Evolutionary conservation across 92 coral and sea anemone genomes (phyloP).

Genomic region (Zoanthus solanderi): DNA sequence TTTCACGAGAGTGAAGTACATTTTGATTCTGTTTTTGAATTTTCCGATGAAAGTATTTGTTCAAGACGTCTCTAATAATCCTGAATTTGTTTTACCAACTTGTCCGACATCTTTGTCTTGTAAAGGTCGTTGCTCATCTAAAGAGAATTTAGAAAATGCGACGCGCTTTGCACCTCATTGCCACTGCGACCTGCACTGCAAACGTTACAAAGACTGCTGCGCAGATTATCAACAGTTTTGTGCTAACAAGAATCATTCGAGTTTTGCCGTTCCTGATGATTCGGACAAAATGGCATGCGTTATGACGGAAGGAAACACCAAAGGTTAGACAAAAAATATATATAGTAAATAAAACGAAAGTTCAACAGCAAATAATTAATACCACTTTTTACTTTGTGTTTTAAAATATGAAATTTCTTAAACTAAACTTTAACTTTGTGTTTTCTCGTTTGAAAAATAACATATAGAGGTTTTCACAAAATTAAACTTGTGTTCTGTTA

Average conservation of each 20-base stretch:
- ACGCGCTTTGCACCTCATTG: slow-evolving; percentile 53
- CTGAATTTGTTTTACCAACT: neutral
- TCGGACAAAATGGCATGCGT: slow-evolving; percentile 43
- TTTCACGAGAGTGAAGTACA: neutral
- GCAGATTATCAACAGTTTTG: slow-evolving; percentile 67
- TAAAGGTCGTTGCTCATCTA: slow-evolving; percentile 36
- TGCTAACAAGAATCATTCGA: slow-evolving; percentile 6
- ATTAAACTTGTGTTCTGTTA: no score
- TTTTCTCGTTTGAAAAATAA: no score
- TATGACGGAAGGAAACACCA: neutral
- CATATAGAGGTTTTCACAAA: no score
- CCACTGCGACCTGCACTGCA: slow-evolving; percentile 79
- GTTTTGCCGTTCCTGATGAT: neutral
- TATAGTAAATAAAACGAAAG: neutral
- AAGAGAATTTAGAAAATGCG: slow-evolving; percentile 51
- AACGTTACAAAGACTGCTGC: slow-evolving; percentile 74
- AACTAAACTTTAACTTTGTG: no score
- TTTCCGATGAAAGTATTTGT: neutral
- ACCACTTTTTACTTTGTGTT: no score
- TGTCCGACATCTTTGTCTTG: slow-evolving; percentile 41
- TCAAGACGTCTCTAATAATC: neutral
- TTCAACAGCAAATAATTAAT: neutral
- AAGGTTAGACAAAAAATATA: neutral
- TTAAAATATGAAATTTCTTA: no score
- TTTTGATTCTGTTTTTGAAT: neutral